phyloP scores from a whole-genome alignment of 2,113 vertebrate species.

The Callopanchax toddi region DNA sequence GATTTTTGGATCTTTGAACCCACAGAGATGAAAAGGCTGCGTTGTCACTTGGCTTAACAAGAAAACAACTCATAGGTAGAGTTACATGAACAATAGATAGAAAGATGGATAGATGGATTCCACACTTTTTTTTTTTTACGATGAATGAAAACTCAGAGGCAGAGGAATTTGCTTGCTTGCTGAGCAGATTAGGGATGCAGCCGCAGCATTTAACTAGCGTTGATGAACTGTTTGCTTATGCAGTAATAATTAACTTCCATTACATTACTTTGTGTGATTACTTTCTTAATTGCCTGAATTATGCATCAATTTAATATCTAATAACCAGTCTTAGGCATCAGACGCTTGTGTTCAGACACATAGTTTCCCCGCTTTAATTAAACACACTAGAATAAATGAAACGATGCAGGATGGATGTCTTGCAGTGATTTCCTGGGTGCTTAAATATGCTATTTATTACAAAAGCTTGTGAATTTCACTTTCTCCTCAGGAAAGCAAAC shows the following conservation, averaged over 20 bases:
- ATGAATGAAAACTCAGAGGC: no score
- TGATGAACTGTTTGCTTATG: slow-evolving; percentile 99
- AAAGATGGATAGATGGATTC: slow-evolving; percentile 18
- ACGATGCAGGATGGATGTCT: slow-evolving; percentile 96
- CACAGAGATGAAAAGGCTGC: slow-evolving; percentile 31
- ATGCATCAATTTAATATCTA: slow-evolving; percentile 99
- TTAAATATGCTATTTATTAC: slow-evolving; percentile 99
- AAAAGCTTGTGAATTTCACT: slow-evolving; percentile 94
- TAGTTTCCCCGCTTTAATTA: slow-evolving; percentile 99
- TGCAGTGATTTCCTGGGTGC: slow-evolving; percentile 98
- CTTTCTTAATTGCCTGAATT: slow-evolving; percentile 99
- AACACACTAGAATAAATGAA: slow-evolving; percentile 99
- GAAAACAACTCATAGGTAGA: slow-evolving; percentile 34
- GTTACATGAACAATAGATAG: slow-evolving; percentile 26
- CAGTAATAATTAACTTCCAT: slow-evolving; percentile 99
- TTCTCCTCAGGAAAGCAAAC: slow-evolving; percentile 95
- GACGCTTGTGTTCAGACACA: slow-evolving; percentile 97
- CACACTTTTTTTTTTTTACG: no score
- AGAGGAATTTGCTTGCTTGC: slow-evolving; percentile 87
- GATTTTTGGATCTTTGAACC: slow-evolving; percentile 64
- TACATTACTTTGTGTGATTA: slow-evolving; percentile 99
- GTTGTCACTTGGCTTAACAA: slow-evolving; percentile 44
- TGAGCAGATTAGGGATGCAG: slow-evolving; percentile 98
- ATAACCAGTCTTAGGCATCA: slow-evolving; percentile 99
- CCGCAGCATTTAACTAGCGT: slow-evolving; percentile 98